Percentiles rank a stretch among this genome's conserved stretches.
Evolutionary conservation across 2,797 vertebrate species (phyloP).

Genomic region (Pseudocheirus occidentalis): DNA sequence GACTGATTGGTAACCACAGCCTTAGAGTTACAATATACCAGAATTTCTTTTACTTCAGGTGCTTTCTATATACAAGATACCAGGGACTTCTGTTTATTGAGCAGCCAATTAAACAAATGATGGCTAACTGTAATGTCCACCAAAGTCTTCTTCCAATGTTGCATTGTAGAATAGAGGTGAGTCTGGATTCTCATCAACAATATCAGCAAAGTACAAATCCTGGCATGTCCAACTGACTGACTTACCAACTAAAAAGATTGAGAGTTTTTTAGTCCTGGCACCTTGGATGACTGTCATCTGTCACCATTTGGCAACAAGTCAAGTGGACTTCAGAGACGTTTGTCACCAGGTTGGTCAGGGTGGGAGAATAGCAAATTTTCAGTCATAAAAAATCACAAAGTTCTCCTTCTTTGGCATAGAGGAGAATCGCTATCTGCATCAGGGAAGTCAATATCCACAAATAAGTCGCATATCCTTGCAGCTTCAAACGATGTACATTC

Average conservation of each 20-base stretch:
- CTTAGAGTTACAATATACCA: background rate
- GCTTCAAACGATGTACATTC: background rate
- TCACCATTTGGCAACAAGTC: background rate
- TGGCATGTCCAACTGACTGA: background rate
- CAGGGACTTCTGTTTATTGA: background rate
- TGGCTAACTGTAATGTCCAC: background rate
- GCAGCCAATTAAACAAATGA: background rate
- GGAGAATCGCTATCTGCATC: background rate
- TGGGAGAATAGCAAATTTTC: background rate
- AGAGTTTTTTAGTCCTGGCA: background rate
- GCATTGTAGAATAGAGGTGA: background rate
- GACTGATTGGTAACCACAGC: background rate
- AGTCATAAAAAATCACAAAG: background rate
- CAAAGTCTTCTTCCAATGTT: background rate
- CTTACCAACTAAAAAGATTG: background rate
- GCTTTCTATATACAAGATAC: background rate
- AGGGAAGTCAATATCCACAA: slow-evolving; percentile 10
- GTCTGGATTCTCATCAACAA: background rate
- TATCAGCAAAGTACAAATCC: background rate
- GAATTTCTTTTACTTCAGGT: background rate
- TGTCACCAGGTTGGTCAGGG: background rate
- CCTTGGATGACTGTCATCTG: background rate
- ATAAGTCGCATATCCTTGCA: slow-evolving; percentile 22
- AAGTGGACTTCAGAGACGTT: background rate
- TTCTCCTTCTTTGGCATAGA: background rate